phyloP scores from a whole-genome alignment of 2,113 vertebrate species.

The Orthochromis indermauri region DNA sequence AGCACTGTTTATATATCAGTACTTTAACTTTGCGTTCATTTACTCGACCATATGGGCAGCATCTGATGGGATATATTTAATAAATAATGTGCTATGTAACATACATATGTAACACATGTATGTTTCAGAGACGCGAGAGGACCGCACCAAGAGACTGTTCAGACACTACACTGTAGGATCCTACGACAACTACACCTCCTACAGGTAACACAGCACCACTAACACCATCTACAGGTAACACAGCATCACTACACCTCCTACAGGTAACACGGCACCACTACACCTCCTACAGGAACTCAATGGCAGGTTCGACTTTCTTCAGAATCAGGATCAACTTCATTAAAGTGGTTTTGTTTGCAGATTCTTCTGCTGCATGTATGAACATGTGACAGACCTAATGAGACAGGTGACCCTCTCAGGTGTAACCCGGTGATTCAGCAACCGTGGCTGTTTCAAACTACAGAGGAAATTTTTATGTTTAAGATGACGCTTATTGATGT shows the following conservation, averaged over 20 bases:
- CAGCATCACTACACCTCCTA: slow-evolving; percentile 15
- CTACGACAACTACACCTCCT: slow-evolving; percentile 87
- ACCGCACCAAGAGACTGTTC: slow-evolving; percentile 88
- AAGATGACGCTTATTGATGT: not conserved
- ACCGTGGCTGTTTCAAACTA: not conserved
- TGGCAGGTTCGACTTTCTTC: not conserved
- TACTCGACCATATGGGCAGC: not conserved
- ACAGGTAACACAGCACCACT: slow-evolving; percentile 48
- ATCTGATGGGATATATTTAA: not conserved
- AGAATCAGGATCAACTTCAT: not conserved
- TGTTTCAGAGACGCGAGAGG: slow-evolving; percentile 84
- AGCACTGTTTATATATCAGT: not conserved
- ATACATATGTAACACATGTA: not conserved
- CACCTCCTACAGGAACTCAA: not conserved
- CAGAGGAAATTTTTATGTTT: not conserved
- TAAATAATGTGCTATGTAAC: not conserved
- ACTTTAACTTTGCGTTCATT: not conserved
- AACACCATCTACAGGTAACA: slow-evolving; percentile 59
- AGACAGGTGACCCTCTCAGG: not conserved
- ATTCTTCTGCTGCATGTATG: not conserved
- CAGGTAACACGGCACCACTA: slow-evolving; percentile 66
- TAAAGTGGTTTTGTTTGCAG: not conserved
- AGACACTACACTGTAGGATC: slow-evolving; percentile 91
- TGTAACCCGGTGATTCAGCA: not conserved
- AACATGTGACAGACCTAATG: not conserved